These are phyloP conservation scores for Dendroctonus valens DNA, from an alignment of 1,140 invertebrate species.

Conservation along the genomic window DNA sequence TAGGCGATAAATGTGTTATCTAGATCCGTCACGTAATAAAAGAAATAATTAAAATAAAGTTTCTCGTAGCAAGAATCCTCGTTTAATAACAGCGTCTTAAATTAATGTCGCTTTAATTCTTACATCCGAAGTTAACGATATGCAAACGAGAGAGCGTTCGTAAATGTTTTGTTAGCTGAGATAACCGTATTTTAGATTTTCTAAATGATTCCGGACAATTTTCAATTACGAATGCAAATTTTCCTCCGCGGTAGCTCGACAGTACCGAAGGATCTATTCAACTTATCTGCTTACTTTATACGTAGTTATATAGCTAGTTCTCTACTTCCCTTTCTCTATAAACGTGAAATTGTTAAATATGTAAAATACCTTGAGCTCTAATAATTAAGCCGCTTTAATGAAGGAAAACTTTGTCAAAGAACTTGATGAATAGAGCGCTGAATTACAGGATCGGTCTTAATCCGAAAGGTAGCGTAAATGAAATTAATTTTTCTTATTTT, in stretches of 20 bases:
- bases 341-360: conserved; percentile 27
- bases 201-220: conserved; percentile 35
- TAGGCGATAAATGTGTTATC: no score
- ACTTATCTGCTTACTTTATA: conserved; percentile 31
- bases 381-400: conserved; percentile 31
- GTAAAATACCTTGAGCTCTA: conserved; percentile 29
- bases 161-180: conserved; percentile 28
- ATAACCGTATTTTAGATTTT: conserved; percentile 29
- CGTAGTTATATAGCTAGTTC: conserved; percentile 26
- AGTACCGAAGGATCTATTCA: conserved; percentile 21
- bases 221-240: conserved; percentile 38
- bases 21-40: no score
- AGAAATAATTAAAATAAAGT: no score
- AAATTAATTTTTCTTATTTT: no score
- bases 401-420: conserved; percentile 26
- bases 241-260: conserved; percentile 18
- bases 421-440: conserved; percentile 21
- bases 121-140: conserved; percentile 16
- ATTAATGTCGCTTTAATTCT: conserved; percentile 30
- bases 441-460: conserved; percentile 9
- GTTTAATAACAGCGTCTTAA: conserved; percentile 25
- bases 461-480: no score
- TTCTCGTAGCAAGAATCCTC: not conserved
- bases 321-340: conserved; percentile 10
- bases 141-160: conserved; percentile 27